These are phyloP conservation scores for Toxotes jaculatrix DNA, from an alignment of 2,113 vertebrate species.

Conservation along the genomic window DNA sequence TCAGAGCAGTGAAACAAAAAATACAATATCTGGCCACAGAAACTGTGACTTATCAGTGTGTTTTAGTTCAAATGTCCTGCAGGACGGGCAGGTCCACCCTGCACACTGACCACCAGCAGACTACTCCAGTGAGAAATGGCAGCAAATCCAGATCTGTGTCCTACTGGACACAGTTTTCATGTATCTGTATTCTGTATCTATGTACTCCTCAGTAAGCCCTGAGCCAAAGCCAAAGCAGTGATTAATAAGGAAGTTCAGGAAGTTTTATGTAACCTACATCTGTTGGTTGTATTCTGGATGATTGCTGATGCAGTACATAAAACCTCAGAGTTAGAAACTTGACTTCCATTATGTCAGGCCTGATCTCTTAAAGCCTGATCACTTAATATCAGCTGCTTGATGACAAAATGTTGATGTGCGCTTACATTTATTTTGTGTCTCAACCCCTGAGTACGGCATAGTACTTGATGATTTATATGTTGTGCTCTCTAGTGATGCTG, in stretches of 20 bases:
- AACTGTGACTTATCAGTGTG: neutral
- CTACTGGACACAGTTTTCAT: neutral
- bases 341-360: neutral
- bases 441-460: too few species aligned
- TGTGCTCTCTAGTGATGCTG: neutral
- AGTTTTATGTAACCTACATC: slow-evolving; percentile 53
- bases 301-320: slow-evolving; percentile 29
- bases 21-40: neutral
- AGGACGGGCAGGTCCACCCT: too few species aligned
- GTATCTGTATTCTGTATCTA: neutral
- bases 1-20: slow-evolving; percentile 4
- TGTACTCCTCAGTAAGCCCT: neutral
- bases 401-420: too few species aligned
- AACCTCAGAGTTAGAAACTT: slow-evolving; percentile 10
- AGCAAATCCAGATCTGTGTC: neutral
- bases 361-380: neutral
- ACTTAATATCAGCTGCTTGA: too few species aligned
- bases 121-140: neutral
- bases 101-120: neutral
- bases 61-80: too few species aligned
- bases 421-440: too few species aligned
- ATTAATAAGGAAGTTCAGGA: slow-evolving; percentile 15
- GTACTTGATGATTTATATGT: neutral
- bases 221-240: slow-evolving; percentile 4
- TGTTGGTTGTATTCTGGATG: slow-evolving; percentile 33